A percentile compares a stretch with the other conserved stretches of the same genome.
Conservation (phyloP, 2,797 vertebrate species). For the Psittacula echo region DNA sequence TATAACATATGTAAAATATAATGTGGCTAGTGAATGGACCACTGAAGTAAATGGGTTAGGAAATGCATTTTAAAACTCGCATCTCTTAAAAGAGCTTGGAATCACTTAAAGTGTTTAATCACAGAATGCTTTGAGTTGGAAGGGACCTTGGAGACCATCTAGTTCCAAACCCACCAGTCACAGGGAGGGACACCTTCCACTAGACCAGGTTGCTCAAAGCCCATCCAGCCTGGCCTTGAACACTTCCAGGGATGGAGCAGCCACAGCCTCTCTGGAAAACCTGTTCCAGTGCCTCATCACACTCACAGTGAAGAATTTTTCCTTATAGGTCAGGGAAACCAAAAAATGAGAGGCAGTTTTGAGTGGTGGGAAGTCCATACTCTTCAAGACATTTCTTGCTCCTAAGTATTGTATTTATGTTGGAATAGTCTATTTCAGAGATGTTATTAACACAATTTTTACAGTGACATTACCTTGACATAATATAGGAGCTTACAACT, state of each 20-base stretch:
- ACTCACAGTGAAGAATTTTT: background rate
- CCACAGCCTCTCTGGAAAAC: background rate
- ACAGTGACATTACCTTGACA: background rate
- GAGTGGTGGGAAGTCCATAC: too few relatives aligned
- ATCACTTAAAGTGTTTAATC: background rate
- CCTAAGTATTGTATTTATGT: background rate
- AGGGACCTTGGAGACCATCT: background rate
- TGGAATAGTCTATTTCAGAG: background rate
- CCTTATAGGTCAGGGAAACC: background rate
- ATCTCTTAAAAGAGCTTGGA: background rate
- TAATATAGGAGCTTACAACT: background rate
- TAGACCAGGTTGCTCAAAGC: background rate
- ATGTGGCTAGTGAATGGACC: background rate
- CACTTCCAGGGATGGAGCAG: background rate
- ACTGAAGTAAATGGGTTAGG: background rate
- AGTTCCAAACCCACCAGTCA: background rate
- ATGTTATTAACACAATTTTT: background rate
- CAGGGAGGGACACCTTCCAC: background rate
- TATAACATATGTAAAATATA: background rate
- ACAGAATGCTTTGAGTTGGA: background rate
- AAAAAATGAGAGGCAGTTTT: background rate
- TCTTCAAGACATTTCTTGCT: background rate
- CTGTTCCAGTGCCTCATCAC: background rate
- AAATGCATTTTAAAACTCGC: background rate
- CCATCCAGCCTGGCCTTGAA: background rate